Base-by-base conservation (phyloP, 2,113 vertebrate genomes). In the Myrmecobius fasciatus region DNA sequence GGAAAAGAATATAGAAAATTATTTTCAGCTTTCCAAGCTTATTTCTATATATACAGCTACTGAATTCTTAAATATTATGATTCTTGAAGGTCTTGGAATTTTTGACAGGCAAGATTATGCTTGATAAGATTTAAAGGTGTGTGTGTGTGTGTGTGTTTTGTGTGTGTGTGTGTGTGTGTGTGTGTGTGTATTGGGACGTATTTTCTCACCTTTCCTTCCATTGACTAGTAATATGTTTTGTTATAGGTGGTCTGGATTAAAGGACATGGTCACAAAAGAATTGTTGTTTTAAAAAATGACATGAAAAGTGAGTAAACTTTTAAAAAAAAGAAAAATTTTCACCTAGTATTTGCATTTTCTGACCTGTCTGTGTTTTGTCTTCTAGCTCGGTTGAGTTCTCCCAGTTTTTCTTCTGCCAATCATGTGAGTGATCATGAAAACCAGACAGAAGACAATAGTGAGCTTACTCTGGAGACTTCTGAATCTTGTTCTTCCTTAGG, bases 231-330 rank as follows among this genome's bases (percentile, higher is more conserved):
- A 53, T 95, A 53, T 96, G 46, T 97, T 93, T 97, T 97, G 24
- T 97, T 93, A 17, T 96, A 99, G 99, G 99, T 99, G 56, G 99
- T 99, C 97, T 99, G 99, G 99, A 99, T 99, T 98, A 99, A 99
- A 99, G 99, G 99, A 46, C 99, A 99, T 10, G 99, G 99, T 83
- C 99, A 99, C 98, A 99, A 99, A 98, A 99, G 99, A 98, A 99
- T 99, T 98, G 99, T 99, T 88, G 99, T 99, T 97, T 98, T 99
- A 53, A 99, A 99, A 98, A 99, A 99, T 95, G 99, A 99, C 98
- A 99, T 99, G 99, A 99, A 99, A 99, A 99, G 99, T 99, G 98
- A 99, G 98, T 96, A 14, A 51, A 28, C 93, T 90, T 53, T 53
- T 31, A 46, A 10, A 43, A 25, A 0, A 54, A 49, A 3, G 11